Percentiles rank a stretch among this genome's conserved stretches.
These are phyloP conservation scores for Thunnus maccoyii DNA, from an alignment of 2,113 vertebrate species.

Conservation along the genomic window DNA sequence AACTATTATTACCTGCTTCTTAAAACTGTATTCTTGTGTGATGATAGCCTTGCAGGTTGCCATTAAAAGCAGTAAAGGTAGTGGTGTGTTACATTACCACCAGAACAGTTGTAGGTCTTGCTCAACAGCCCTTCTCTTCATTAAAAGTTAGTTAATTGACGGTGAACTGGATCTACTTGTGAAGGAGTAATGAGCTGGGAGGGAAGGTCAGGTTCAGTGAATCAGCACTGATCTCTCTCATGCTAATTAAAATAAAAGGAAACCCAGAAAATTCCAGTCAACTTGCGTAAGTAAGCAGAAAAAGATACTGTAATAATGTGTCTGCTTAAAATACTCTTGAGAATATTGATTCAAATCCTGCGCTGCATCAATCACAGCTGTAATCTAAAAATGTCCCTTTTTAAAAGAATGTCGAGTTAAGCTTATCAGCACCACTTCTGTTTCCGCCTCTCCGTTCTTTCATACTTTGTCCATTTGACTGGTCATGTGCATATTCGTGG, in stretches of 20 bases:
- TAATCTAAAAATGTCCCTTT: not conserved
- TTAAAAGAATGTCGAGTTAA: conserved; percentile 18
- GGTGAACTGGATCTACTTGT: conserved; percentile 76
- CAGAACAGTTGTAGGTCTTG: conserved; percentile 81
- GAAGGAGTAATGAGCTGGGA: conserved; percentile 78
- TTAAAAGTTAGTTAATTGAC: conserved; percentile 83
- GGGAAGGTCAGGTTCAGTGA: conserved; percentile 76
- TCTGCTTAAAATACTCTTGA: not conserved
- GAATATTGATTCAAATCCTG: not conserved
- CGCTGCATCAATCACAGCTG: not conserved
- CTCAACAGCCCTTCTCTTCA: conserved; percentile 81
- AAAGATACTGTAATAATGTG: not conserved
- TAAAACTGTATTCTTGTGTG: conserved; percentile 44
- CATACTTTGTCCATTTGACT: conserved; percentile 48
- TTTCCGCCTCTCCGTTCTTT: conserved; percentile 19
- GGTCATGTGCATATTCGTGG: conserved; percentile 50
- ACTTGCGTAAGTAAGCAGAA: conserved; percentile 8
- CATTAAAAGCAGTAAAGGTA: conserved; percentile 77
- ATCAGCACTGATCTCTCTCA: conserved; percentile 65
- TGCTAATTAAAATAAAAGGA: conserved; percentile 67
- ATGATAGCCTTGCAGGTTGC: conserved; percentile 56
- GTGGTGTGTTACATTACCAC: conserved; percentile 75
- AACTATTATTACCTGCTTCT: conserved; percentile 49
- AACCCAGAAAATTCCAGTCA: conserved; percentile 24
- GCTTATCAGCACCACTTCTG: not conserved